Evolutionary conservation across 2,797 vertebrate species (phyloP), one percentile per base, ranked within the genome.

Genomic region (Anolis apletophallus): DNA sequence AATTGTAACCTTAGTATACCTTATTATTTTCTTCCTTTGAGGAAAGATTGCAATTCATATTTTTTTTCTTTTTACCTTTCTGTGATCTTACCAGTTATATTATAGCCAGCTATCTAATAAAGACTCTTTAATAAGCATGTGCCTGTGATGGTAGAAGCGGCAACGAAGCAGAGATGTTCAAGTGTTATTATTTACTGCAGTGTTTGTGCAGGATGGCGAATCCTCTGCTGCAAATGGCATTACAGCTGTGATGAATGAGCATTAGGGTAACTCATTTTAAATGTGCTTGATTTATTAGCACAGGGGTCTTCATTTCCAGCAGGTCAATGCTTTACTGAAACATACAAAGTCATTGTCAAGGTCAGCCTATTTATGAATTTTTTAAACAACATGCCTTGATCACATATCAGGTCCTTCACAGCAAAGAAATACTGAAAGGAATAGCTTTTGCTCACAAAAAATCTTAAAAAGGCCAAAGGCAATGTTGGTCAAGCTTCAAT

Each of bases 261-360:
- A 98, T 99, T 99, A 99, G 98, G 98, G 98, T 98, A 99, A 99
- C 98, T 99, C 99, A 99, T 99, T 99, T 99, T 99, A 99, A 99
- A 98, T 97, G 98, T 98, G 97, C 97, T 98, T 99, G 99, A 99
- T 99, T 99, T 99, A 99, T 99, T 98, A 98, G 97, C 95, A 82
- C 91, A 90, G 96, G 94, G 97, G 98, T 98, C 98, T 99, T 98
- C 97, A 98, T 99, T 99, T 99, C 98, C 98, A 99, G 98, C 98
- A 99, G 99, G 98, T 99, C 98, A 99, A 95, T 97, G 98, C 98
- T 97, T 98, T 98, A 98, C 97, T 98, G 97, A 98, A 99, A 98
- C 97, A 97, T 97, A 98, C 98, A 99, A 99, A 98, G 99, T 99
- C 98, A 98, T 97, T 96, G 96, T 96, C 98, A 99, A 99, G 99